Percentiles rank a stretch among this genome's conserved stretches.
These are phyloP conservation scores for Cacatua alba DNA, from an alignment of 2,113 vertebrate species.

Conservation along the genomic window DNA sequence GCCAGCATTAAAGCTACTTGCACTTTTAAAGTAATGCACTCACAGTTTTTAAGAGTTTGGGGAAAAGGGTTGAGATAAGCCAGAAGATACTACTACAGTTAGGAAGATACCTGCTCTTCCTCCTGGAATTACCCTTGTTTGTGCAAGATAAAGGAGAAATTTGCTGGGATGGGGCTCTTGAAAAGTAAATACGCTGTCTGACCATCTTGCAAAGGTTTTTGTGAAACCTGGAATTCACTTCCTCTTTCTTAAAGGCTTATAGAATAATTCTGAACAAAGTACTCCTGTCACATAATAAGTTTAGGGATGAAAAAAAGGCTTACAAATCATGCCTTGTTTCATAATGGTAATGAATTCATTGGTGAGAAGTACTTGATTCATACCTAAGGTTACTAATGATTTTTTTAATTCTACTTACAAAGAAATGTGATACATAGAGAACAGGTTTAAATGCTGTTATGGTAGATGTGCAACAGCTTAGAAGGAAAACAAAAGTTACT, in stretches of 20 bases:
- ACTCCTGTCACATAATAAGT: background rate
- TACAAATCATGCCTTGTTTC: background rate
- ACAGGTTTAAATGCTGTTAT: background rate
- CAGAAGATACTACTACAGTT: fast-evolving
- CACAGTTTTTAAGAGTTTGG: fast-evolving
- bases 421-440: fast-evolving
- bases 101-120: background rate
- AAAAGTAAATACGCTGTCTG: background rate
- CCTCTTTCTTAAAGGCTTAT: background rate
- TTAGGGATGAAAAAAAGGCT: background rate
- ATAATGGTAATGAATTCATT: background rate
- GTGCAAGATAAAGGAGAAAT: background rate
- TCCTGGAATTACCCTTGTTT: background rate
- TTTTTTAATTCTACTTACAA: background rate
- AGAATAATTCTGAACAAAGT: background rate
- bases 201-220: background rate
- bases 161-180: background rate
- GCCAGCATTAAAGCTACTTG: background rate
- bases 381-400: background rate
- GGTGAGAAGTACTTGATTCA: background rate
- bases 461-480: background rate
- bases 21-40: background rate
- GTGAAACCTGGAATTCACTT: background rate
- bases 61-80: background rate
- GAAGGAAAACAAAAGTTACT: background rate